These are phyloP conservation scores for Conistra vaccinii DNA, from an alignment of 2,888 invertebrate species.

Conservation along the genomic window DNA sequence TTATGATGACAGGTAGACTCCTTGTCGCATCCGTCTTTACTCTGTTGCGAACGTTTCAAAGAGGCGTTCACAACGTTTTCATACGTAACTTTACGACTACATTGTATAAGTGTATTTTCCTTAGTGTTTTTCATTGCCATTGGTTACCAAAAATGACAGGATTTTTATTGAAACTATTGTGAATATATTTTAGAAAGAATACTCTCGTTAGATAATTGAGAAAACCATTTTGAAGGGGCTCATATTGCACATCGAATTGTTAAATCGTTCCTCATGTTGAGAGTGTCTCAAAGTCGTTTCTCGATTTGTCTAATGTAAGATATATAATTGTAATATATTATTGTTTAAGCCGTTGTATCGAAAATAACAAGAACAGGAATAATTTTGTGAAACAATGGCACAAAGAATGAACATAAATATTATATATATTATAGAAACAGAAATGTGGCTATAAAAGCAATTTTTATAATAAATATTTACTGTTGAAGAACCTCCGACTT, in stretches of 20 bases:
- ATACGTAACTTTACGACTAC: constrained; percentile 87
- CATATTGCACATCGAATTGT: constrained; percentile 89
- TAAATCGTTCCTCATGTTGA: constrained; percentile 86
- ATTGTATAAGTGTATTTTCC: constrained; percentile 83
- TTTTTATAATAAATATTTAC: constrained; percentile 91
- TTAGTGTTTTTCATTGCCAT: constrained; percentile 89
- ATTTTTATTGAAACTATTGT: constrained; percentile 88
- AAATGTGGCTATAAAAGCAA: constrained; percentile 91
- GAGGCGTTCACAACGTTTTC: constrained; percentile 79
- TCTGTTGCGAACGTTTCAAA: constrained; percentile 81
- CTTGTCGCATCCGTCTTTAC: constrained; percentile 81
- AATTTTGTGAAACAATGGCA: constrained; percentile 91
- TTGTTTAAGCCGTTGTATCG: constrained; percentile 90
- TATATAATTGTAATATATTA: constrained; percentile 90
- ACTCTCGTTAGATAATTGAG: constrained; percentile 85
- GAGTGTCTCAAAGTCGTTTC: constrained; percentile 86
- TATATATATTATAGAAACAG: constrained; percentile 91
- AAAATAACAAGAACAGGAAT: constrained; percentile 90
- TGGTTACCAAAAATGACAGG: constrained; percentile 91
- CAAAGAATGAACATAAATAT: constrained; percentile 90
- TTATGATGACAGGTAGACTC: constrained; percentile 73
- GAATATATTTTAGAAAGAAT: constrained; percentile 88
- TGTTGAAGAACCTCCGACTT: constrained; percentile 88
- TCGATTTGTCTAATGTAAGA: constrained; percentile 86
- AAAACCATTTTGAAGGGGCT: constrained; percentile 83